These are phyloP conservation scores for Acinonyx jubatus DNA, from an alignment of 2,113 vertebrate species.

Conservation along the genomic window DNA sequence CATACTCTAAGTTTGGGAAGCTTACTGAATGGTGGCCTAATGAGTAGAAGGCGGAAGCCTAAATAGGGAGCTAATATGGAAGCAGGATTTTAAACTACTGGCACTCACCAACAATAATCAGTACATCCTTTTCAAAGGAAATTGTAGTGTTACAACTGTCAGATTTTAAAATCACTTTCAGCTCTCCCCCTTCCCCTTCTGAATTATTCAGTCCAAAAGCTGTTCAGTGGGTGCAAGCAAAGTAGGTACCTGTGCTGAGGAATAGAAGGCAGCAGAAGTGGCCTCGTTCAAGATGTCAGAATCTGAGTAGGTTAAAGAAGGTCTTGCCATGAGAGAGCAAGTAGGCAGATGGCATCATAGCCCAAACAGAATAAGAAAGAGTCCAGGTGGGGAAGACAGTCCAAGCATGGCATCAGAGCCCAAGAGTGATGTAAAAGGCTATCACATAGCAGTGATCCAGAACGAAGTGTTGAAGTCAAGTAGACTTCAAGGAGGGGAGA, in stretches of 20 bases:
- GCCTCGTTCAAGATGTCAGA: background rate
- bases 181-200: background rate
- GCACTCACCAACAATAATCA: background rate
- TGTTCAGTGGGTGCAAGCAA: background rate
- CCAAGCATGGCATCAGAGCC: background rate
- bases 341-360: background rate
- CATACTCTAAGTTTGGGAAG: background rate
- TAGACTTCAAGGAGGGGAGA: background rate
- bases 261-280: background rate
- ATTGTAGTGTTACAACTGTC: background rate
- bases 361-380: background rate
- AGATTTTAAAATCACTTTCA: slow-evolving; percentile 34
- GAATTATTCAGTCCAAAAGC: background rate
- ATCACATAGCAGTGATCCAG: background rate
- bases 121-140: background rate
- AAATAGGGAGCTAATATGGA: background rate
- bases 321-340: background rate
- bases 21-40: background rate
- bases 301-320: background rate
- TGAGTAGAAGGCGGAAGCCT: background rate
- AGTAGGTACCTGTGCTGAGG: background rate
- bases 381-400: background rate
- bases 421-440: background rate
- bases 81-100: background rate
- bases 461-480: background rate